Percentiles rank a stretch among this genome's conserved stretches.
Evolutionary conservation across 2,888 invertebrate genomes (phyloP).

Genomic region (Nysson spinosus): DNA sequence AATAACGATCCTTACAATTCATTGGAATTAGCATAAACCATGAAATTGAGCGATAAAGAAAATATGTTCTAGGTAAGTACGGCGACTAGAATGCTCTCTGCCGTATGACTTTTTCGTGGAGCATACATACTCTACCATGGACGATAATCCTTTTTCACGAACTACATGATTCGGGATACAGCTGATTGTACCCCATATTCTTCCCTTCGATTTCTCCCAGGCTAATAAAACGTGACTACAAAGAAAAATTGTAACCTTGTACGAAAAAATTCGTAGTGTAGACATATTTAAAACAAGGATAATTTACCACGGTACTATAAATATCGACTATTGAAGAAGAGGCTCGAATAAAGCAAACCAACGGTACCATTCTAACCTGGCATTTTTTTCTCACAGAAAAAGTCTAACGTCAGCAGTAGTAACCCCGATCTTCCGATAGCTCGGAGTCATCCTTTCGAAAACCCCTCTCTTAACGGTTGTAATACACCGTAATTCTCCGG

Average conservation of each 20-base stretch:
- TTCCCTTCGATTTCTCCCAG: neutral
- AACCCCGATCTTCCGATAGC: slow-evolving; percentile 12
- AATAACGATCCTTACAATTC: slow-evolving; percentile 61
- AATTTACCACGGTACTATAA: slow-evolving; percentile 14
- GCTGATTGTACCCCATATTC: neutral
- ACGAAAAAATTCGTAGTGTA: neutral
- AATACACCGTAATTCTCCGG: slow-evolving; percentile 44
- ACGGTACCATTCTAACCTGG: slow-evolving; percentile 5
- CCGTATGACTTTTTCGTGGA: no score
- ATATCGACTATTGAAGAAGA: slow-evolving; percentile 7
- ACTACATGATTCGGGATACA: neutral
- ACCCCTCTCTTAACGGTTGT: slow-evolving; percentile 22
- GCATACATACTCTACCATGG: no score
- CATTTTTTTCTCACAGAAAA: slow-evolving; percentile 6
- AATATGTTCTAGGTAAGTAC: slow-evolving; percentile 23
- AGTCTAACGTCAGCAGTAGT: slow-evolving; percentile 14
- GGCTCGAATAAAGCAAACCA: slow-evolving; percentile 5
- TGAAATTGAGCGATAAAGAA: slow-evolving; percentile 43
- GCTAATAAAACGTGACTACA: neutral
- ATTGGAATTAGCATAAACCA: slow-evolving; percentile 52
- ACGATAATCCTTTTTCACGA: no score
- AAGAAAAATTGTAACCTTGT: neutral
- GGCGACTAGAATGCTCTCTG: neutral
- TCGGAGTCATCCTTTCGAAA: slow-evolving; percentile 10
- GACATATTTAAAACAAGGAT: neutral